phyloP scores from a whole-genome alignment of 1,140 invertebrate species.

The Achatina immaculata region DNA sequence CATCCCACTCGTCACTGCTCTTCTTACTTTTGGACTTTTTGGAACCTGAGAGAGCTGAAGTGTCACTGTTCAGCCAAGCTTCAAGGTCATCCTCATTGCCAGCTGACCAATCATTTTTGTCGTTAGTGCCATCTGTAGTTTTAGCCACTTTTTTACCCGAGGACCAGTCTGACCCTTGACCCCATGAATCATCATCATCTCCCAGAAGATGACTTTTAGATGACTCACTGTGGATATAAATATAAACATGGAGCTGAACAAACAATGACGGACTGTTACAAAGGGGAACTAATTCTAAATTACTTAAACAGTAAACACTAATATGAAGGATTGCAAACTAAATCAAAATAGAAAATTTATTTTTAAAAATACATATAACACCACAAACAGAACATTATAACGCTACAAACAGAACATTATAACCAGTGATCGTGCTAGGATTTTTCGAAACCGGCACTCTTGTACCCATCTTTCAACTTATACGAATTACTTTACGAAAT shows the following conservation, averaged over 20 bases:
- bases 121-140: slow-evolving; percentile 28
- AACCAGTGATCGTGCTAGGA: too few relatives aligned
- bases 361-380: too few relatives aligned
- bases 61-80: slow-evolving; percentile 61
- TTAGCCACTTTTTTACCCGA: slow-evolving; percentile 1
- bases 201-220: slow-evolving; percentile 56
- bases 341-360: not conserved
- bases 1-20: slow-evolving; percentile 47
- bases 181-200: slow-evolving; percentile 63
- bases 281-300: slow-evolving; percentile 8
- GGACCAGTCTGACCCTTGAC: slow-evolving; percentile 33
- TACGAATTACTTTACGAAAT: too few relatives aligned
- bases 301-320: slow-evolving; percentile 10
- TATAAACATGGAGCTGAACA: not conserved
- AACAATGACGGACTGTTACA: too few relatives aligned
- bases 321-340: not conserved
- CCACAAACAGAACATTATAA: too few relatives aligned
- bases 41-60: slow-evolving; percentile 36
- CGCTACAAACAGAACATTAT: too few relatives aligned
- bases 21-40: slow-evolving; percentile 47
- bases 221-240: slow-evolving; percentile 51
- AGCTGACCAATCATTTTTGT: slow-evolving; percentile 45
- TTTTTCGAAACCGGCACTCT: too few relatives aligned
- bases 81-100: slow-evolving; percentile 60
- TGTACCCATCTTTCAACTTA: too few relatives aligned